A percentile compares a stretch with the other conserved stretches of the same genome.
These are phyloP conservation scores for Diabrotica balteata DNA, from an alignment of 2,888 invertebrate species.

Conservation along the genomic window DNA sequence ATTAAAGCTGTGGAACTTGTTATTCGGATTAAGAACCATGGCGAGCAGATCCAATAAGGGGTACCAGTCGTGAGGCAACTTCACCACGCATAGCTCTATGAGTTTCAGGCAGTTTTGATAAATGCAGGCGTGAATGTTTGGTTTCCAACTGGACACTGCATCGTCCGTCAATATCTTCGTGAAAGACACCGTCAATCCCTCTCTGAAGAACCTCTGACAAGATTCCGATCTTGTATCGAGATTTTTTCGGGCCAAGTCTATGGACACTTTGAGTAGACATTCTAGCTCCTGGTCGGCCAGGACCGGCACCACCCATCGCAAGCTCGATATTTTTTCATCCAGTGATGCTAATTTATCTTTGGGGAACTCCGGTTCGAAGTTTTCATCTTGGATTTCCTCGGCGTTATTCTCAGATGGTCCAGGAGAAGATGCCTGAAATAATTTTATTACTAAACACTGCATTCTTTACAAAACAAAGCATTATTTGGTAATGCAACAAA, in stretches of 20 bases:
- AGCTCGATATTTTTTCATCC: constrained; percentile 95
- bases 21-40: constrained; percentile 93
- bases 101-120: constrained; percentile 91
- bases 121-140: constrained; percentile 95
- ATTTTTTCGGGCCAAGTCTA: constrained; percentile 86
- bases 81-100: constrained; percentile 90
- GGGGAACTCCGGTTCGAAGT: constrained; percentile 79
- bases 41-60: constrained; percentile 90
- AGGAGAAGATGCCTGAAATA: constrained; percentile 43
- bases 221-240: constrained; percentile 87
- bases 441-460: no score
- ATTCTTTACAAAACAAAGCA: no score
- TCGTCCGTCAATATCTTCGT: constrained; percentile 97
- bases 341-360: constrained; percentile 84
- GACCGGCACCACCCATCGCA: constrained; percentile 97
- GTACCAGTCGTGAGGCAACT: constrained; percentile 89
- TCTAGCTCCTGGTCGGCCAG: constrained; percentile 96
- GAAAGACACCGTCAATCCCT: constrained; percentile 92
- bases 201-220: constrained; percentile 94
- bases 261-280: constrained; percentile 86
- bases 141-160: constrained; percentile 97
- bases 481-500: no score
- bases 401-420: constrained; percentile 46
- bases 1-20: constrained; percentile 93
- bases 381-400: constrained; percentile 55